phyloP scores from a whole-genome alignment of 2,797 vertebrate species.

The Allobates femoralis region DNA sequence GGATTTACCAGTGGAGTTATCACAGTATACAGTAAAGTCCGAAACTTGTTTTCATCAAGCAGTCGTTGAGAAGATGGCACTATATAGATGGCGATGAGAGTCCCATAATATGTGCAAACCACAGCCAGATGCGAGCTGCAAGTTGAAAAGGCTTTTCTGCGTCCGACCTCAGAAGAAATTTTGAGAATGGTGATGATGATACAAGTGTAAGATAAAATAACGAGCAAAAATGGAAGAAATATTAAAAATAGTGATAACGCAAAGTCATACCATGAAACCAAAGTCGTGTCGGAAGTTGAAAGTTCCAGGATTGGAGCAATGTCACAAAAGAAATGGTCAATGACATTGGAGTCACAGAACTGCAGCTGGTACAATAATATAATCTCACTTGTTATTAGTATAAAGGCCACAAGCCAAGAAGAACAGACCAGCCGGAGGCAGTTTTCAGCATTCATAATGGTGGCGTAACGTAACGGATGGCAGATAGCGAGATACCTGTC shows the following conservation, averaged over 20 bases:
- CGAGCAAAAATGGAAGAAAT: slow-evolving; percentile 1
- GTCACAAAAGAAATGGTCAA: slow-evolving; percentile 46
- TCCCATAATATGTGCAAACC: slow-evolving; percentile 34
- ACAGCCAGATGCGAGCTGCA: slow-evolving; percentile 23
- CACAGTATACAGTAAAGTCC: slow-evolving; percentile 6
- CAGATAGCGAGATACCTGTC: slow-evolving; percentile 38
- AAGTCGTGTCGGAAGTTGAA: background rate
- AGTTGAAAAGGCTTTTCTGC: slow-evolving; percentile 18
- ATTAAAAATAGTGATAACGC: background rate
- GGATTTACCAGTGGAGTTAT: slow-evolving; percentile 19
- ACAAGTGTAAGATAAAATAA: background rate
- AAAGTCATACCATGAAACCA: background rate
- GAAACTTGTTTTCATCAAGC: slow-evolving; percentile 25
- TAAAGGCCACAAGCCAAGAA: slow-evolving; percentile 18
- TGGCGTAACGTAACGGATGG: slow-evolving; percentile 10
- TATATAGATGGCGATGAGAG: slow-evolving; percentile 11
- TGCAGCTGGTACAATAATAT: slow-evolving; percentile 31
- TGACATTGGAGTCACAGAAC: slow-evolving; percentile 1
- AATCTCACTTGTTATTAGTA: background rate
- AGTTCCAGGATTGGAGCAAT: slow-evolving; percentile 11
- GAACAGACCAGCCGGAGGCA: background rate
- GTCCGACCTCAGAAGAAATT: background rate
- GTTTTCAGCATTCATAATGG: background rate
- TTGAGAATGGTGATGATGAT: slow-evolving; percentile 14
- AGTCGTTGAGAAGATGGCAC: slow-evolving; percentile 6